phyloP scores from a whole-genome alignment of 2,797 vertebrate genomes.

The Acrossocheilus wenchowensis region DNA sequence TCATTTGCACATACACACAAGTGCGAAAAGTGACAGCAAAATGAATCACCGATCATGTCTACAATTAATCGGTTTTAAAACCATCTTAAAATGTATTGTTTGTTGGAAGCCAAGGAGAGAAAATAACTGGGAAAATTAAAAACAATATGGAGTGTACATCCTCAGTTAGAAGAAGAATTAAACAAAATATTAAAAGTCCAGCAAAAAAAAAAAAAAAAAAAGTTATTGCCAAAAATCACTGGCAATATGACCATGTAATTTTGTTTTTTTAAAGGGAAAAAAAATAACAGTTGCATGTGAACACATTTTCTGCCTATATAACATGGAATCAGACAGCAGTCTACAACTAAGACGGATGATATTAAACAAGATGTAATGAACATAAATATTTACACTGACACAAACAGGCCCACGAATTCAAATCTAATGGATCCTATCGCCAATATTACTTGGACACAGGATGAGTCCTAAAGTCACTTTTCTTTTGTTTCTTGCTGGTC shows the following conservation, averaged over 20 bases:
- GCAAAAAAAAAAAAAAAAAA: neutral
- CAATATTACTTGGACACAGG: constrained; percentile 1
- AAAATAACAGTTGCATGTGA: neutral
- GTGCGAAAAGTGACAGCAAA: neutral
- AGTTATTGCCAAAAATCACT: neutral
- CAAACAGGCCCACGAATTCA: neutral
- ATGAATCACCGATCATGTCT: constrained; percentile 1
- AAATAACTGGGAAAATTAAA: neutral
- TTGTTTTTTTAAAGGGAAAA: neutral
- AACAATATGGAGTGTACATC: neutral
- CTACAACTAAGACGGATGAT: neutral
- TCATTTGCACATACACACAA: constrained; percentile 36
- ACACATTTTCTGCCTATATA: constrained; percentile 21
- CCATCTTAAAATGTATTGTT: neutral
- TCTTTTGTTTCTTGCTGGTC: constrained; percentile 19
- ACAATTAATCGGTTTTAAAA: neutral
- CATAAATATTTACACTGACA: constrained; percentile 25
- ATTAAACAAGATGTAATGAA: constrained; percentile 4
- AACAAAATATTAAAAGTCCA: neutral
- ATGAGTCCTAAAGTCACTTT: neutral
- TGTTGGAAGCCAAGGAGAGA: neutral
- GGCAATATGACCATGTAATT: neutral
- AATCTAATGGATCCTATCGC: neutral
- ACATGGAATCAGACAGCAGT: constrained; percentile 3
- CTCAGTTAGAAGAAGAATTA: neutral